Percentiles rank a stretch among this genome's conserved stretches.
phyloP scores from a whole-genome alignment of 2,113 vertebrate genomes.

The Fregata magnificens region DNA sequence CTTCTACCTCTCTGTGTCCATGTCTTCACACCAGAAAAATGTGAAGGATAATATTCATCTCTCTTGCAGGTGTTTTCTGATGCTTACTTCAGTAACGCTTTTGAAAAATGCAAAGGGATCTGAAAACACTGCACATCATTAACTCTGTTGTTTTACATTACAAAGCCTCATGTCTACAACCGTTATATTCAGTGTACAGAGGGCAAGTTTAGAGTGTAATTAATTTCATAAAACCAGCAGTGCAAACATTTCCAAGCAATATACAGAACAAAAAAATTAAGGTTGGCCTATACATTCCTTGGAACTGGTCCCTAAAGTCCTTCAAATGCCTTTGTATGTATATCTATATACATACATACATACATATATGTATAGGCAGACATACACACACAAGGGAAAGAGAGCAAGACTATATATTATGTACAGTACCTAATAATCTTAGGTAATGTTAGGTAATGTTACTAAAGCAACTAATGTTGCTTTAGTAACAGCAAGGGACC shows the following conservation, averaged over 20 bases:
- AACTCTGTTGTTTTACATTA: background rate
- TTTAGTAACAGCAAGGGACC: background rate
- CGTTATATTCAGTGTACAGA: background rate
- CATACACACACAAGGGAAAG: background rate
- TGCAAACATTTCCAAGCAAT: background rate
- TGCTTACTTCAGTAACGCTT: background rate
- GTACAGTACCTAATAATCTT: background rate
- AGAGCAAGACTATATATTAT: background rate
- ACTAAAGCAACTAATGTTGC: too few relatives aligned
- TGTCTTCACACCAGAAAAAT: background rate
- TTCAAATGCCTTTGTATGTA: background rate
- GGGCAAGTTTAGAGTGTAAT: background rate
- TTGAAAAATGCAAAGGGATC: background rate
- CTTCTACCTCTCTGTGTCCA: background rate
- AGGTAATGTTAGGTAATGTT: background rate
- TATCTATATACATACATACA: background rate
- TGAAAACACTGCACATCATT: background rate
- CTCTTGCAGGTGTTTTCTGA: background rate
- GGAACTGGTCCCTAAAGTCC: background rate
- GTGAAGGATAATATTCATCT: background rate
- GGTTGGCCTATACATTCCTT: background rate
- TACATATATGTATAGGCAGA: background rate
- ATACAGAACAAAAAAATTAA: background rate
- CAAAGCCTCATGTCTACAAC: background rate
- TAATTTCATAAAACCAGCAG: background rate